Base-by-base conservation (phyloP, 2,888 invertebrate species). In the Ennomos fuscantarius region DNA sequence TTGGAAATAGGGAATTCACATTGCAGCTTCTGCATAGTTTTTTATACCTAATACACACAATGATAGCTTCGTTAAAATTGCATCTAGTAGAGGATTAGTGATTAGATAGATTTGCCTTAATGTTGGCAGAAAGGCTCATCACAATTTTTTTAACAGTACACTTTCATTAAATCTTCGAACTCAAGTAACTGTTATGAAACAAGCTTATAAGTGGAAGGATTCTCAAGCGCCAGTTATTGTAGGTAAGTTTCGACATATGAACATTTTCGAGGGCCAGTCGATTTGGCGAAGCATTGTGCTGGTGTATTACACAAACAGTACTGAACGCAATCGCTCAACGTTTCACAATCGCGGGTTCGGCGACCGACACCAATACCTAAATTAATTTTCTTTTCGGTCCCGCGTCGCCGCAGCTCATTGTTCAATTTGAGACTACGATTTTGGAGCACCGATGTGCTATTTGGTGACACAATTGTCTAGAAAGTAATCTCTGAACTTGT, bases 331-430 rank as follows among this genome's bases (percentile, higher is more conserved):
- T 87, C 88, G 82, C 83, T 86, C 82, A 81, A 72, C 78, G 84
- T 91, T 90, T 90, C 91, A 89, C 89, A 91, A 92, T 86, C 78
- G 79, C 74, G 85, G 83, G 91, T 84, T 89, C 90, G 79, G 75
- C 80, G 89, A 84, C 90, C 91, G 90, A 83, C 91, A 91, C 90
- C 87, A 84, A 91, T 92, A 89, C 91, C 89, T 92, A 91, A 87
- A 91, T 91, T 90, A 90, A 89, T 91, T 90, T 89, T 89, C 88
- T 89, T 89, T 90, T 90, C 77, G 84, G 79, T 81, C 81, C 80
- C 79, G 80, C 81, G 79, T 79, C 81, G 82, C 74, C 76, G 78
- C 71, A 74, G 77, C 76, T 85, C 86, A 89, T 90, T 90, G 89
- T 89, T 88, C 86, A 82, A 82, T 85, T 85, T 84, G 80, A 79